Evolutionary conservation across 2,113 vertebrate species (phyloP).

Genomic region (Thunnus thynnus): DNA sequence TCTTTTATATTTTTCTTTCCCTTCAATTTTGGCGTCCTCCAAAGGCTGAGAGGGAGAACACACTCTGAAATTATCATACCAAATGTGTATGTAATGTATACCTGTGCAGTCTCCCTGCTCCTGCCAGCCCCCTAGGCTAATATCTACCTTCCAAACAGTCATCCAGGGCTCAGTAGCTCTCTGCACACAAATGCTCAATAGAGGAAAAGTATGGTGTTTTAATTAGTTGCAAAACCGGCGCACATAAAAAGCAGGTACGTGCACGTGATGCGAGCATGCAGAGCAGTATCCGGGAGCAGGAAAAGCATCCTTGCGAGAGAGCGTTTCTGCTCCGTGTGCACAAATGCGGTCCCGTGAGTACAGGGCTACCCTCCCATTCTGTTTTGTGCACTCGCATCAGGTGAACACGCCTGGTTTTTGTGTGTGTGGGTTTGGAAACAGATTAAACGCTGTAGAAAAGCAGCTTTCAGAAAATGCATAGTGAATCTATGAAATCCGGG

Average conservation of each 20-base stretch:
- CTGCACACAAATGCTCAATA: conserved; percentile 3
- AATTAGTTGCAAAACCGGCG: too few species aligned
- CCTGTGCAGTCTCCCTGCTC: conserved; percentile 38
- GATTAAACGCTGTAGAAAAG: neutral
- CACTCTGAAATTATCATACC: conserved; percentile 62
- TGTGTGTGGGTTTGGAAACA: too few species aligned
- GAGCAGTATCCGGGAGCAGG: too few species aligned
- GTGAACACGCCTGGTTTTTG: too few species aligned
- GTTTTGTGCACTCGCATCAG: too few species aligned
- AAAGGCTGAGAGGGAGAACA: conserved; percentile 11
- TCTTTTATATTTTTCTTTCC: conserved; percentile 35
- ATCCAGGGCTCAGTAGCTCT: conserved; percentile 1
- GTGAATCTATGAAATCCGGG: conserved; percentile 10
- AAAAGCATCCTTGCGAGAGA: too few species aligned
- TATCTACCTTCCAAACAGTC: conserved; percentile 29
- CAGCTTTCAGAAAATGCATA: neutral
- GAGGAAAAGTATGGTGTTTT: neutral
- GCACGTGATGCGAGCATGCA: too few species aligned
- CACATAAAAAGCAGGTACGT: too few species aligned
- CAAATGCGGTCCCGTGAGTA: too few species aligned
- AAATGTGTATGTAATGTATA: conserved; percentile 57
- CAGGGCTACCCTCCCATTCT: too few species aligned
- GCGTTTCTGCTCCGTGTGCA: too few species aligned
- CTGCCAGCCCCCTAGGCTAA: conserved; percentile 39
- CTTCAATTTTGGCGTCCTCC: conserved; percentile 20